phyloP scores from a whole-genome alignment of 2,113 vertebrate species.

The Arizona elegans region DNA sequence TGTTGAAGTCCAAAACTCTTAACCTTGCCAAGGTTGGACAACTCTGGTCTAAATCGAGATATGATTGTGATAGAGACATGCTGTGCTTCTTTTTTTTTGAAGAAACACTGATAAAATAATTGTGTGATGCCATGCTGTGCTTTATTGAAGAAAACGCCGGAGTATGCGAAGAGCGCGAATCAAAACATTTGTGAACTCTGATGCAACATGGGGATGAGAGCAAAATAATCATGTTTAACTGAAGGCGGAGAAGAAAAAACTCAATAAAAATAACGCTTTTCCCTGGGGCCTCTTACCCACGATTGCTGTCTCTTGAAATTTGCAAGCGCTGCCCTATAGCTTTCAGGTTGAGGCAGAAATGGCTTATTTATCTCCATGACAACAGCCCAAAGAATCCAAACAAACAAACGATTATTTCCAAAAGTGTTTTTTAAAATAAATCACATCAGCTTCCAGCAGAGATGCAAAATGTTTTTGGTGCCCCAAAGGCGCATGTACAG shows the following conservation, averaged over 20 bases:
- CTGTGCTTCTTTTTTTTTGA: background rate
- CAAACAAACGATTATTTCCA: background rate
- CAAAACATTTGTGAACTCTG: background rate
- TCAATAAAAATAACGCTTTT: background rate
- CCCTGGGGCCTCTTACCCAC: background rate
- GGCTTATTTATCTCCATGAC: conserved; percentile 3
- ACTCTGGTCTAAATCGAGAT: background rate
- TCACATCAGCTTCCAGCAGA: conserved; percentile 1
- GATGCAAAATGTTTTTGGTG: background rate
- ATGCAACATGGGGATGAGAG: background rate
- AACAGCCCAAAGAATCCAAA: background rate
- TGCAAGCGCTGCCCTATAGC: background rate
- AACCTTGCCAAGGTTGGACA: background rate
- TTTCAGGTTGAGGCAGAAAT: background rate
- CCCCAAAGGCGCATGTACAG: background rate
- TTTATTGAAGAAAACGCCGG: background rate
- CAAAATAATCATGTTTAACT: background rate
- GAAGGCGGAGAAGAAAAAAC: background rate
- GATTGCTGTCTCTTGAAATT: background rate
- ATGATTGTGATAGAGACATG: background rate
- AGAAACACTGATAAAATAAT: background rate
- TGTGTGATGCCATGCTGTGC: background rate
- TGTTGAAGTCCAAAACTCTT: background rate
- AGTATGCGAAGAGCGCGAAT: background rate
- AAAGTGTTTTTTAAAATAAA: background rate